phyloP scores from a whole-genome alignment of 2,113 vertebrate genomes.

The Menura novaehollandiae region DNA sequence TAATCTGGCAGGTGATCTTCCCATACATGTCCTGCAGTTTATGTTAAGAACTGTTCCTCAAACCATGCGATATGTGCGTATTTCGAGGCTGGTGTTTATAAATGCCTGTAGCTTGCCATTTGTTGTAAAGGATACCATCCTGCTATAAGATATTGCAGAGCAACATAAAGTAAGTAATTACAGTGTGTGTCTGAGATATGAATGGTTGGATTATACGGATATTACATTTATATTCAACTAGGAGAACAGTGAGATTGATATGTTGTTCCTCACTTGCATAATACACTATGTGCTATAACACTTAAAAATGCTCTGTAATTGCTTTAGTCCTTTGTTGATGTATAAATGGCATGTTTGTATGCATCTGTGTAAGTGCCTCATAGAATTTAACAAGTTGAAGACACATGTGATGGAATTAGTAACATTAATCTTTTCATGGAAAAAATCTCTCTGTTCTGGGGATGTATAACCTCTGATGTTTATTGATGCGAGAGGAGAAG shows the following conservation, averaged over 20 bases:
- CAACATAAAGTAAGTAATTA: not conserved
- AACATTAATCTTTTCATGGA: not conserved
- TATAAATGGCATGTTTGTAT: conserved; percentile 15
- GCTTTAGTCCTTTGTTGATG: conserved; percentile 11
- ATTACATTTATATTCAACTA: not conserved
- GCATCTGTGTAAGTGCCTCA: not conserved
- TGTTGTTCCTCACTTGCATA: conserved; percentile 19
- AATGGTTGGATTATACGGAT: not conserved
- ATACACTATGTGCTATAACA: not conserved
- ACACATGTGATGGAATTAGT: not conserved
- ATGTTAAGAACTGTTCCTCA: not conserved
- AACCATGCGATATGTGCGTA: not conserved
- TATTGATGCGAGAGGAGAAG: not conserved
- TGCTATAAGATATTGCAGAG: not conserved
- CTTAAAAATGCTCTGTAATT: not conserved
- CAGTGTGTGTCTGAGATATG: not conserved
- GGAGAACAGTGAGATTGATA: conserved; percentile 5
- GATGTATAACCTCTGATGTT: not conserved
- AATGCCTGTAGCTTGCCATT: not conserved
- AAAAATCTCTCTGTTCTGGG: not conserved
- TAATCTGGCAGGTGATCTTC: not conserved
- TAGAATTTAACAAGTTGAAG: conserved; percentile 9
- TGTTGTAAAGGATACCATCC: not conserved
- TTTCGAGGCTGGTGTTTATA: not conserved
- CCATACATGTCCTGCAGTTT: not conserved